phyloP scores from a whole-genome alignment of 2,113 vertebrate genomes.

The Rhegmatorhina hoffmannsi region DNA sequence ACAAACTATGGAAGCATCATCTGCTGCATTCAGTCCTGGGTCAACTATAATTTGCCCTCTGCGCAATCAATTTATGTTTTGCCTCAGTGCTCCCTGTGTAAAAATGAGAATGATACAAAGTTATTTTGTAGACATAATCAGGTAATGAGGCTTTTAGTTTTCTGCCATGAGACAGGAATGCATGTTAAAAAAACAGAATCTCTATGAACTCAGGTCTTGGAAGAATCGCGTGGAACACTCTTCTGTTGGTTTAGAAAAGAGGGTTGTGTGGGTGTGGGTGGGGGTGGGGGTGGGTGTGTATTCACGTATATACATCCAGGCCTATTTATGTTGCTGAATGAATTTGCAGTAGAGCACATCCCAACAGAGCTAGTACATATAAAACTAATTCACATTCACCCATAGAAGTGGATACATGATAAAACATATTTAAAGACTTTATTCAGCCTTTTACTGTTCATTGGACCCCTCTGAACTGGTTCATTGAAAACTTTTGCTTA shows the following conservation, averaged over 20 bases:
- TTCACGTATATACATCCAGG: no score
- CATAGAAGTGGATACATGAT: not conserved
- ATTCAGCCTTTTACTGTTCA: not conserved
- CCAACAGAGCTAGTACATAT: not conserved
- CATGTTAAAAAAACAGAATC: not conserved
- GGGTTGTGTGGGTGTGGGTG: fast-evolving
- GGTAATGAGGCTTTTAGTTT: slow-evolving; percentile 16
- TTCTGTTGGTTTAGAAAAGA: not conserved
- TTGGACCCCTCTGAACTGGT: not conserved
- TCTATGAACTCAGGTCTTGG: not conserved
- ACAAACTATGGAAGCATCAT: not conserved
- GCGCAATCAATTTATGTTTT: slow-evolving; percentile 18
- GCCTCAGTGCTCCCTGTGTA: not conserved
- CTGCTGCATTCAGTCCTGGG: not conserved
- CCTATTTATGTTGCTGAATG: not conserved
- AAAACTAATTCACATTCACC: not conserved
- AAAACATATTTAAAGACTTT: not conserved
- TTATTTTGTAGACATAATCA: not conserved
- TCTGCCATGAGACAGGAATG: not conserved
- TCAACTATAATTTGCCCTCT: not conserved
- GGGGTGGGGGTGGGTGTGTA: no score
- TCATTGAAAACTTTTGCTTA: not conserved
- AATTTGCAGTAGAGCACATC: not conserved
- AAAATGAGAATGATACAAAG: not conserved
- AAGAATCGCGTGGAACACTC: not conserved